Percentiles rank a stretch among this genome's conserved stretches.
Evolutionary conservation across 2,888 invertebrate genomes (phyloP).

Genomic region (Drosophila longiperda): DNA sequence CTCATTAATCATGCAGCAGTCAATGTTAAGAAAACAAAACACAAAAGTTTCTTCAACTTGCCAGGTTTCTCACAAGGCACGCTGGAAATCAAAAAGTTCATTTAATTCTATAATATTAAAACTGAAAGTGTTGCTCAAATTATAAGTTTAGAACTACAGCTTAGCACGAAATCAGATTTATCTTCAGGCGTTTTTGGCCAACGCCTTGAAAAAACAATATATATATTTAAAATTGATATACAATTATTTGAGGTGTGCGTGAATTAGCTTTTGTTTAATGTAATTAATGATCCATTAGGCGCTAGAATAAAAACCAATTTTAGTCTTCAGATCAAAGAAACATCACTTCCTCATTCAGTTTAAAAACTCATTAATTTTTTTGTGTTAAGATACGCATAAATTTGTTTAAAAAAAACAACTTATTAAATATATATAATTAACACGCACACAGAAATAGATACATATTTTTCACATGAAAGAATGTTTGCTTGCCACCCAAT

Average conservation of each 20-base stretch:
- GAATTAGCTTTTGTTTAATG: constrained; percentile 41
- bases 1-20: constrained; percentile 57
- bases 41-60: constrained; percentile 24
- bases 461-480: neutral
- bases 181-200: constrained; percentile 47
- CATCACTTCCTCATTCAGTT: constrained; percentile 58
- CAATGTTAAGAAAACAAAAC: constrained; percentile 21
- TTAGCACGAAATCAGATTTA: constrained; percentile 26
- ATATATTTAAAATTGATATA: constrained; percentile 42
- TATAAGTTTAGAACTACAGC: constrained; percentile 56
- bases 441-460: neutral
- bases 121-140: constrained; percentile 63
- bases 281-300: constrained; percentile 67
- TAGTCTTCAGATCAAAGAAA: constrained; percentile 36
- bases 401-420: neutral
- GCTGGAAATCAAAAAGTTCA: constrained; percentile 40
- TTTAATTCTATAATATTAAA: constrained; percentile 69
- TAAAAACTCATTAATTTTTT: constrained; percentile 49
- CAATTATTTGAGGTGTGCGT: constrained; percentile 49
- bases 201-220: constrained; percentile 52
- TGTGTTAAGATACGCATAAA: neutral
- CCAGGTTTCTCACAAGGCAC: constrained; percentile 43
- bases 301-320: constrained; percentile 51
- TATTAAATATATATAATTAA: neutral
- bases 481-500: constrained; percentile 2